Conservation (phyloP, 2,888 invertebrate species). For the Troides helena region DNA sequence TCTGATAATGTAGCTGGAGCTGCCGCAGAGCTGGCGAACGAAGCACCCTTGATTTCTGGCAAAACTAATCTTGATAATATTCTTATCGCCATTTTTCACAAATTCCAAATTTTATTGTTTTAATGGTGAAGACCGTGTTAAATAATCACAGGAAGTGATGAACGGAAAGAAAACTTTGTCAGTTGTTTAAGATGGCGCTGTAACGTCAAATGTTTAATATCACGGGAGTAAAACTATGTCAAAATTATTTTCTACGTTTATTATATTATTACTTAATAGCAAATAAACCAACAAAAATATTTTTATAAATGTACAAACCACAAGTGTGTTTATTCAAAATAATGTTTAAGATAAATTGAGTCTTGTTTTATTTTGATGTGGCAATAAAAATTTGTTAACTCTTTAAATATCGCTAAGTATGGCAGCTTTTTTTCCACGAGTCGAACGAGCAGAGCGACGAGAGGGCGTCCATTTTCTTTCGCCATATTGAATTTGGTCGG, state of each 20-base stretch:
- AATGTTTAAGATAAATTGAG: background rate
- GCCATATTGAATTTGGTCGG: constrained; percentile 82
- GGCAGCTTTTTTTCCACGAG: constrained; percentile 50
- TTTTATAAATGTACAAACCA: background rate
- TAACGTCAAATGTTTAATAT: constrained; percentile 1
- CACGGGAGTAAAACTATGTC: constrained; percentile 1
- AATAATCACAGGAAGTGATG: constrained; percentile 78
- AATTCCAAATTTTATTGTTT: constrained; percentile 31
- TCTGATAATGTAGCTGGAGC: constrained; percentile 81
- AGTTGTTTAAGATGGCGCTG: constrained; percentile 22
- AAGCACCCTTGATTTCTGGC: constrained; percentile 60
- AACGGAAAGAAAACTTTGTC: constrained; percentile 53
- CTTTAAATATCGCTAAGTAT: constrained; percentile 45
- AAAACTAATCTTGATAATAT: constrained; percentile 64
- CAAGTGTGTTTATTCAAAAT: background rate
- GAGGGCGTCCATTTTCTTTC: constrained; percentile 79
- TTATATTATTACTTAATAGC: constrained; percentile 1
- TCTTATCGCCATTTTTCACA: constrained; percentile 64
- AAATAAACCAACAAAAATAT: background rate
- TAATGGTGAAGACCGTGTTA: constrained; percentile 49
- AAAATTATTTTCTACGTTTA: background rate
- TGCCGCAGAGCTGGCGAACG: constrained; percentile 58
- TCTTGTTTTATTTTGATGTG: constrained; percentile 31
- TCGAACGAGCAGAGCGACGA: constrained; percentile 42
- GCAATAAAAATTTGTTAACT: constrained; percentile 44